Base-by-base conservation (phyloP, 35 echinoderm and acorn worm species). In the Amphiura filiformis region DNA sequence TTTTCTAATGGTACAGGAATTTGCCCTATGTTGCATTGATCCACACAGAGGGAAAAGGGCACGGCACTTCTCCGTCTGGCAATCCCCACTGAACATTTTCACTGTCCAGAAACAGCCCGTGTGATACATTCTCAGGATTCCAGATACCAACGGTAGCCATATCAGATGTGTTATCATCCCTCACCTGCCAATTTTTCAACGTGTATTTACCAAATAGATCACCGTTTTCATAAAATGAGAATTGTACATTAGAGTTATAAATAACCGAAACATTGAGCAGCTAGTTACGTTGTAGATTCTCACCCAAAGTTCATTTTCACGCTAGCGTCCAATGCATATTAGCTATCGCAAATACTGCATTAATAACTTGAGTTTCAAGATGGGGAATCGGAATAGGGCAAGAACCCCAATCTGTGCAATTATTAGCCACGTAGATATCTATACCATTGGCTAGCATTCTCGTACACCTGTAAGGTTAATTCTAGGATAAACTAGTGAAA, bases 181-280 rank as follows among this genome's bases (percentile, higher is more conserved):
- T 15, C 22, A 41, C 20, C 36, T 57, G 38, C 17, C 84, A 49
- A 40, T 91, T 84, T 56, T 78, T 77, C 28, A 91, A 35, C 38
- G 79, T 26, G 36, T 91, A 91, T 31, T 76, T 84, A 32, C 89
- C 89, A 4, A 78, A 33, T 3, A 76, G 82, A n/a, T 91, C 89
- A 12, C 89, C 89, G 36, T 91, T 84, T 85, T 91, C 81, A 34
- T 84, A 81, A 83, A 91, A 91, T 37, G 20, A 32, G 3, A 91
- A 56, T 39, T 7, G 23, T 13, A 37, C 85, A 49, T 75, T 56
- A 11, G 37, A 14, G 32, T 38, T 76, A 31, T 26, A 78, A 0
- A 39, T 18, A 44, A 87, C 77, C 0, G 57, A 49, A 1, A 61
- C 34, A 78, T 77, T 78, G 18, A 78, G 65, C 37, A 87, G 30